A percentile compares a stretch with the other conserved stretches of the same genome.
Evolutionary conservation across 2,888 invertebrate species (phyloP).

Genomic region (Thecophora atra): DNA sequence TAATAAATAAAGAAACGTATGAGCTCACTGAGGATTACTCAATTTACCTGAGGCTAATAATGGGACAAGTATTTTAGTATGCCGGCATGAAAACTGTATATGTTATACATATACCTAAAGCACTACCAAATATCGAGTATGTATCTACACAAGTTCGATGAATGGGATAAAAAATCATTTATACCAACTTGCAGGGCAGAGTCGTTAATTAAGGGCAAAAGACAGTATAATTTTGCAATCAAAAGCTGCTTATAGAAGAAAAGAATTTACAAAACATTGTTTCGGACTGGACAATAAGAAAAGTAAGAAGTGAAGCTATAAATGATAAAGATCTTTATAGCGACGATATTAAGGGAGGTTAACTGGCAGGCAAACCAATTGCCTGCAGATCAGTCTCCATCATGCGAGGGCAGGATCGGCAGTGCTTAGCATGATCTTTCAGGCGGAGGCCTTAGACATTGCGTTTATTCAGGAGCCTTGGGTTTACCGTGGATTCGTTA

Average conservation of each 20-base stretch:
- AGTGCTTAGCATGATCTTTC: no score
- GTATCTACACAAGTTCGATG: not conserved
- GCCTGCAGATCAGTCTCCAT: no score
- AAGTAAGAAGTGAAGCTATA: slow-evolving; percentile 15
- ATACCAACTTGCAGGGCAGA: not conserved
- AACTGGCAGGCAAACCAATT: no score
- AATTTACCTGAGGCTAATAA: not conserved
- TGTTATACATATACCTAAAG: not conserved
- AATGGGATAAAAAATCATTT: not conserved
- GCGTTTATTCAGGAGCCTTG: no score
- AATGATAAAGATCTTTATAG: not conserved
- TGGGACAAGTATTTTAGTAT: not conserved
- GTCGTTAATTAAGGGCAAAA: not conserved
- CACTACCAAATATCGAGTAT: not conserved
- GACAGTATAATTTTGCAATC: not conserved
- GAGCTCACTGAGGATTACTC: slow-evolving; percentile 14
- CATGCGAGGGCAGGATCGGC: no score
- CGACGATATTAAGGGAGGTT: slow-evolving; percentile 13
- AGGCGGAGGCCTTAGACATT: no score
- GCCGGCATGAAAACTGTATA: not conserved
- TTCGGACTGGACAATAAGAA: slow-evolving; percentile 5
- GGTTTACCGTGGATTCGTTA: no score
- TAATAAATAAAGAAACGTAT: not conserved
- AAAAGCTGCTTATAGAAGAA: not conserved
- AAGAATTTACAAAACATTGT: slow-evolving; percentile 6